Conservation (phyloP, 2,888 invertebrate species). For the Chaetogeoica ovagalla region DNA sequence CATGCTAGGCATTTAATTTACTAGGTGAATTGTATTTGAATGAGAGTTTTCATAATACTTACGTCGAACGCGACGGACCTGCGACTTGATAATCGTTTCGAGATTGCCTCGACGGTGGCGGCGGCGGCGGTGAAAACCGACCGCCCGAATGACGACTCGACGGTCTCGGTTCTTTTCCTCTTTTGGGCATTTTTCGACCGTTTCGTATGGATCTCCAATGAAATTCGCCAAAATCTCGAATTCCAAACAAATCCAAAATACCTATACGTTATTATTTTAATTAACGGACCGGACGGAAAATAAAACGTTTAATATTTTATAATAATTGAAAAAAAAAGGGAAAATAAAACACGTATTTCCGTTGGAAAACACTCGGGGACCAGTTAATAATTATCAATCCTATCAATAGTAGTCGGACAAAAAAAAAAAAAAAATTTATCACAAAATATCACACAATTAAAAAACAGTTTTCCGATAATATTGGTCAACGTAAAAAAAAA, state of each 20-base stretch:
- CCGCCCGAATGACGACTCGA: constrained; percentile 43
- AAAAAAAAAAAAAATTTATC: too few species aligned
- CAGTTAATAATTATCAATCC: too few species aligned
- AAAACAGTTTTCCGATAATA: too few species aligned
- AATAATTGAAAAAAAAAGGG: too few species aligned
- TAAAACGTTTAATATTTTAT: not conserved
- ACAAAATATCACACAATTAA: too few species aligned
- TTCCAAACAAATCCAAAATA: not conserved
- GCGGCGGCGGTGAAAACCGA: constrained; percentile 21
- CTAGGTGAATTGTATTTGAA: not conserved
- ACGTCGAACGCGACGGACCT: constrained; percentile 24
- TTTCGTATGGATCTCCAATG: not conserved
- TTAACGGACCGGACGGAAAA: not conserved
- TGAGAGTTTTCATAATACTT: constrained; percentile 19
- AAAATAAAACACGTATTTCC: too few species aligned
- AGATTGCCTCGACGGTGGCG: not conserved
- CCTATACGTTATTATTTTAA: not conserved
- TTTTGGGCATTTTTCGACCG: constrained; percentile 32
- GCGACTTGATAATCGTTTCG: constrained; percentile 43
- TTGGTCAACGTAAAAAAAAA: too few species aligned
- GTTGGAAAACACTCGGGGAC: too few species aligned
- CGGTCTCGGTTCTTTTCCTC: constrained; percentile 43
- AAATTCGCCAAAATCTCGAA: not conserved
- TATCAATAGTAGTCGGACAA: too few species aligned
- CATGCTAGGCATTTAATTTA: not conserved